These are phyloP conservation scores for Nannoperca australis DNA, from an alignment of 2,797 vertebrate genomes.

Conservation along the genomic window DNA sequence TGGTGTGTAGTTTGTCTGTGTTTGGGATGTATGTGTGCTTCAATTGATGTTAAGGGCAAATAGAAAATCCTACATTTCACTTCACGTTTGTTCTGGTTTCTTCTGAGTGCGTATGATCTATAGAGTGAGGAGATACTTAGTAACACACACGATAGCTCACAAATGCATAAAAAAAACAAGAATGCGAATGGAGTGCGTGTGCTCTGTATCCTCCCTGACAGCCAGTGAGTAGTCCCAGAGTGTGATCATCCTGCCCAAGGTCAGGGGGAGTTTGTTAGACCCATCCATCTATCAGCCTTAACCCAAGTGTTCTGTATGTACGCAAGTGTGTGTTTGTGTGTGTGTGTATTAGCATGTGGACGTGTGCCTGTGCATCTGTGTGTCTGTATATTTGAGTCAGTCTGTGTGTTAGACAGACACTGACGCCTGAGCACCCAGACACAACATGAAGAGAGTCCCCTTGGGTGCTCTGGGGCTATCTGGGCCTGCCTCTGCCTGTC, in stretches of 20 bases:
- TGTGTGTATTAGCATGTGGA: slow-evolving; percentile 32
- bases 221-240: slow-evolving; percentile 70
- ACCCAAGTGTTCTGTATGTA: slow-evolving; percentile 25
- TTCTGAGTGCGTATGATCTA: slow-evolving; percentile 24
- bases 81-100: slow-evolving; percentile 10
- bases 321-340: slow-evolving; percentile 16
- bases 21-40: slow-evolving; percentile 2
- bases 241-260: slow-evolving; percentile 66
- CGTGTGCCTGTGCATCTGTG: slow-evolving; percentile 23
- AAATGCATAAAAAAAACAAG: slow-evolving; percentile 1
- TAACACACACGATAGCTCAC: slow-evolving; percentile 10
- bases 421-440: slow-evolving; percentile 61
- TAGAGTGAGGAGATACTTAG: slow-evolving; percentile 17
- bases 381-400: slow-evolving; percentile 18
- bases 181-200: slow-evolving; percentile 31
- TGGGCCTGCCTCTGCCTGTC: slow-evolving; percentile 45
- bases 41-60: slow-evolving; percentile 17
- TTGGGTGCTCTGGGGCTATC: slow-evolving; percentile 40
- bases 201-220: slow-evolving; percentile 50
- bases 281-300: slow-evolving; percentile 71
- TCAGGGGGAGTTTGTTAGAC: slow-evolving; percentile 69
- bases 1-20: slow-evolving; percentile 29
- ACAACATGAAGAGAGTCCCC: slow-evolving; percentile 52
- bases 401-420: slow-evolving; percentile 35
- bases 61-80: slow-evolving; percentile 7